phyloP scores from a whole-genome alignment of 2,888 invertebrate genomes.

The Apeira syringaria region DNA sequence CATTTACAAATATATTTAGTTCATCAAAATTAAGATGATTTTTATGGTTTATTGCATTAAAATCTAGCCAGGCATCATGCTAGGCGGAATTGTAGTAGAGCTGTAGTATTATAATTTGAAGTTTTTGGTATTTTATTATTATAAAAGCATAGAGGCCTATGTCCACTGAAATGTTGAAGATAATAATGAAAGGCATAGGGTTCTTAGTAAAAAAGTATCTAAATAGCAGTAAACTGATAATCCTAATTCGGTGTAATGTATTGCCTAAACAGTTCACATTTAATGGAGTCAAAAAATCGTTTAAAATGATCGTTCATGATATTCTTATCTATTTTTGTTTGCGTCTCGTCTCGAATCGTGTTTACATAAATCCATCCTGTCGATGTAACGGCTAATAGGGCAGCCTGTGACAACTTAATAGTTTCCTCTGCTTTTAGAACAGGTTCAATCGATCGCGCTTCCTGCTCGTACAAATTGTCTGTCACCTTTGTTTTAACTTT shows the following conservation, averaged over 20 bases:
- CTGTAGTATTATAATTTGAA: too few relatives aligned
- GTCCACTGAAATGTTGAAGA: too few relatives aligned
- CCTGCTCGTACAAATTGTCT: conserved; percentile 41
- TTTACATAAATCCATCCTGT: conserved; percentile 66
- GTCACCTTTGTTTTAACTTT: conserved; percentile 31
- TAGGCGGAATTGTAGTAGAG: too few relatives aligned
- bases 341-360: conserved; percentile 29
- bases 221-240: too few relatives aligned
- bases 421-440: conserved; percentile 69
- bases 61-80: too few relatives aligned
- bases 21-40: too few relatives aligned
- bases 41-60: too few relatives aligned
- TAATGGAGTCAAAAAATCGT: conserved; percentile 1
- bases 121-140: too few relatives aligned
- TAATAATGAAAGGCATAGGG: too few relatives aligned
- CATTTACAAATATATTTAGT: conserved; percentile 12
- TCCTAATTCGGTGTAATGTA: background rate
- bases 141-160: too few relatives aligned
- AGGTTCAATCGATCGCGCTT: conserved; percentile 43
- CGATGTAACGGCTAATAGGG: conserved; percentile 62
- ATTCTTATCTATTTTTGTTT: conserved; percentile 52
- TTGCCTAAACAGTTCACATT: background rate
- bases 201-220: too few relatives aligned
- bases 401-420: conserved; percentile 73
- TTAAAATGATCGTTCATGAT: conserved; percentile 7